Base-by-base conservation (phyloP, 2,113 vertebrate genomes). In the Oceanites oceanicus region DNA sequence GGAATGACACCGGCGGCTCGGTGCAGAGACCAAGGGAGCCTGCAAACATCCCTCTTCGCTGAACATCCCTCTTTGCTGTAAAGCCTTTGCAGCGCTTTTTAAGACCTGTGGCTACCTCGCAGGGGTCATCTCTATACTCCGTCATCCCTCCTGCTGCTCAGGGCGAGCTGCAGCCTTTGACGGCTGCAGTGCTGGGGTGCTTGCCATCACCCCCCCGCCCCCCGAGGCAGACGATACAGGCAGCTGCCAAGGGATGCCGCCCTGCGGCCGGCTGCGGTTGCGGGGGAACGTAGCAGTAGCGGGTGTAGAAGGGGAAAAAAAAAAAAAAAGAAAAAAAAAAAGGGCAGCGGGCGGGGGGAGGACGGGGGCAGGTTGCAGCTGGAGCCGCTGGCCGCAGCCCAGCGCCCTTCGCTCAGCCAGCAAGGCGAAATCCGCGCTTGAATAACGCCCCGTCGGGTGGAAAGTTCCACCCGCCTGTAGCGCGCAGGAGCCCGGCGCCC, bases 181-280 rank as follows among this genome's bases (percentile, higher is more conserved):
- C 30, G 38, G 71, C 67, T 65, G 79, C 72, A 34, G 26, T 26
- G 81, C 50, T 21, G 79, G 44, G 8, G 13, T 36, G 68, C 30
- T 88, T n/a, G 67, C 53, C 61, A 9, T 66, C 44, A 21, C 27
- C 22, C 34, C 32, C 44, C 4, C 38, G 38, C 38, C 38, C 38
- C 38, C 2, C 19, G 30, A 13, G 44, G 75, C 53, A 42, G 62
- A 29, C 34, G 13, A 4, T 5, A 1, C 21, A 8, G 36, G 9
- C 47, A 22, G 63, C 82, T 68, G 88, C 91, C 75, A 65, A 88
- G 79, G 34, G 67, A 49, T 94, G 96, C 91, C 79, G 47, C 94
- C 92, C 86, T 95, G 93, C 75, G 94, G 92, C 79, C 34, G 63
- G 10, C 67, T 34, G 30, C 10, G 75, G 9, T 30, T 53, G 15